phyloP scores from a whole-genome alignment of 2,797 vertebrate species.

The Podarcis lilfordi region DNA sequence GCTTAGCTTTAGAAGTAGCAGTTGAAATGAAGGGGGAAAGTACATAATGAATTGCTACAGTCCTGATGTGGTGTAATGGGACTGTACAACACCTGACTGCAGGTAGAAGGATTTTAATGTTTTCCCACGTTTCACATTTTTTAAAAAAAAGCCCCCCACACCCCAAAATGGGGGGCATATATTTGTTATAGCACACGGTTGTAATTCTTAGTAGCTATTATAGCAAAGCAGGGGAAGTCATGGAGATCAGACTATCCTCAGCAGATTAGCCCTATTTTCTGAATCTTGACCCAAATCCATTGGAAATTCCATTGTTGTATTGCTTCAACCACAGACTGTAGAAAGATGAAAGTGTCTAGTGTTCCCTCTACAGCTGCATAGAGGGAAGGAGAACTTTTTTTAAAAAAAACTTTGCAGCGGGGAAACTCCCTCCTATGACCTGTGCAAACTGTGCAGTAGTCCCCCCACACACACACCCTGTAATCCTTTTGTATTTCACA shows the following conservation, averaged over 20 bases:
- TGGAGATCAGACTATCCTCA: neutral
- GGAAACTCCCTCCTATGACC: neutral
- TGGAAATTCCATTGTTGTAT: neutral
- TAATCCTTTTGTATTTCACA: neutral
- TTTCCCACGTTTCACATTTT: neutral
- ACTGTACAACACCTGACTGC: neutral
- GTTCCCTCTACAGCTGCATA: neutral
- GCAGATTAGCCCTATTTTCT: neutral
- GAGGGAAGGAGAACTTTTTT: neutral
- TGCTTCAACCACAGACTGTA: neutral
- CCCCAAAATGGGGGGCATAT: neutral
- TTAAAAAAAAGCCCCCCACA: neutral
- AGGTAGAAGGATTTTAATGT: neutral
- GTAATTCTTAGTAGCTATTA: neutral
- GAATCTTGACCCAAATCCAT: neutral
- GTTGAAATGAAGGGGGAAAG: neutral
- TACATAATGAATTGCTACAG: neutral
- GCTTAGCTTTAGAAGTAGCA: neutral
- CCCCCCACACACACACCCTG: neutral
- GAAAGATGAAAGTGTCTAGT: neutral
- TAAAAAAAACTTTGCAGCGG: neutral
- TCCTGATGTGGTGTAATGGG: neutral
- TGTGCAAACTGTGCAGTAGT: neutral
- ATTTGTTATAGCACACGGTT: neutral
- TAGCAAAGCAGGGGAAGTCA: neutral